Evolutionary conservation across 2,888 invertebrate species (phyloP).

Genomic region (Belgica antarctica): DNA sequence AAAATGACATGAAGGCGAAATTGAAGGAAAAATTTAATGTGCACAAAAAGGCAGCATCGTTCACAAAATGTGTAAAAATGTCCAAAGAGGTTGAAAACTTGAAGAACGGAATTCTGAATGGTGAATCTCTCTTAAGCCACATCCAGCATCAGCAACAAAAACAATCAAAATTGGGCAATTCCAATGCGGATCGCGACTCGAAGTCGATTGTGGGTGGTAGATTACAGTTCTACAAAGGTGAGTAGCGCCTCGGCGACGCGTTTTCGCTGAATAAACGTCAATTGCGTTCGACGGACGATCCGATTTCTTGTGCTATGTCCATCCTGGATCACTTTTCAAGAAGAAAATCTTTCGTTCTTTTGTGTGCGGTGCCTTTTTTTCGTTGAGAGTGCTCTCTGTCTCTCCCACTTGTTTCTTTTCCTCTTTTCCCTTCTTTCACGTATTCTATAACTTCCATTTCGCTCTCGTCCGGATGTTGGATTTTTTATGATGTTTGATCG

Average conservation of each 20-base stretch:
- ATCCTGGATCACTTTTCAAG: conserved; percentile 39
- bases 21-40: conserved; percentile 40
- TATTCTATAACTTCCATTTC: conserved; percentile 22
- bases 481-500: conserved; percentile 42
- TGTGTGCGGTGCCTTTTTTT: conserved; percentile 24
- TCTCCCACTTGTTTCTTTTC: conserved; percentile 32
- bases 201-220: conserved; percentile 50
- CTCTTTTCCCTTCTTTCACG: conserved; percentile 34
- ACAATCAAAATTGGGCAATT: conserved; percentile 42
- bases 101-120: conserved; percentile 66
- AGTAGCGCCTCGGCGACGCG: conserved; percentile 21
- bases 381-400: conserved; percentile 34
- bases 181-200: conserved; percentile 35
- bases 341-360: conserved; percentile 41
- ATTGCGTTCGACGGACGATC: conserved; percentile 12
- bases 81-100: conserved; percentile 63
- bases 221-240: conserved; percentile 56
- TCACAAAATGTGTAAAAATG: conserved; percentile 71
- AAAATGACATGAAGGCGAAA: conserved; percentile 44
- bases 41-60: conserved; percentile 54
- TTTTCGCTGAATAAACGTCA: not conserved
- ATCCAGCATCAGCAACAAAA: conserved; percentile 40
- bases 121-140: conserved; percentile 50
- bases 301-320: conserved; percentile 27
- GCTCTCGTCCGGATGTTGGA: conserved; percentile 42